Conservation (phyloP, 2,113 vertebrate genomes). For the Pelmatolapia mariae region DNA sequence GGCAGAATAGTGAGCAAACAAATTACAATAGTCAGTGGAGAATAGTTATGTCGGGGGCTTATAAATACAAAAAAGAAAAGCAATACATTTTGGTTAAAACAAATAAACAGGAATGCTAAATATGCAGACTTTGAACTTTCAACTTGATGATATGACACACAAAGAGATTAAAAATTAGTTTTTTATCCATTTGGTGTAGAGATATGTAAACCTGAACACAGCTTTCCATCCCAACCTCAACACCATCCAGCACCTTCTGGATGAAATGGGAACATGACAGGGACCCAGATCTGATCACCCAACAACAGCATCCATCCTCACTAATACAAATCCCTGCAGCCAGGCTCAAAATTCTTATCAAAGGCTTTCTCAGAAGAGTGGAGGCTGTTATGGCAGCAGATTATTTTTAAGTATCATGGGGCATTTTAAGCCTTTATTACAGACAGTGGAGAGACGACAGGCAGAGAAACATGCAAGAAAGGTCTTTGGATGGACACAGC, state of each 20-base stretch:
- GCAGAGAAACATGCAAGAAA: background rate
- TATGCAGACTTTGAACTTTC: background rate
- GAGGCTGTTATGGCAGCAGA: background rate
- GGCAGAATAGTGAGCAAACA: background rate
- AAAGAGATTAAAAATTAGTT: background rate
- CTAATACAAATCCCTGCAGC: conserved; percentile 10
- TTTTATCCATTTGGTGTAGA: background rate
- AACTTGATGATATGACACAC: background rate
- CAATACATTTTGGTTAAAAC: background rate
- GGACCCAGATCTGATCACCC: background rate
- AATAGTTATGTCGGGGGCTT: background rate
- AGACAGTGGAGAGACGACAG: background rate
- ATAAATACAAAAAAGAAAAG: background rate
- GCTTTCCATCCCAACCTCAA: background rate
- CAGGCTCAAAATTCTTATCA: background rate
- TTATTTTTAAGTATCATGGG: background rate
- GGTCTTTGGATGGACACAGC: background rate
- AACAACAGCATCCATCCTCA: background rate
- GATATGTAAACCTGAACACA: background rate
- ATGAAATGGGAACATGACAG: background rate
- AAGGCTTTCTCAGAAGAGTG: background rate
- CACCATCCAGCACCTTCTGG: background rate
- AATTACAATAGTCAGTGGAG: background rate
- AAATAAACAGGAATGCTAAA: background rate
- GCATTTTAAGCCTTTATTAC: background rate